A percentile compares a stretch with the other conserved stretches of the same genome.
These are phyloP conservation scores for Germaria angustata DNA, from an alignment of 2,888 invertebrate genomes.

Conservation along the genomic window DNA sequence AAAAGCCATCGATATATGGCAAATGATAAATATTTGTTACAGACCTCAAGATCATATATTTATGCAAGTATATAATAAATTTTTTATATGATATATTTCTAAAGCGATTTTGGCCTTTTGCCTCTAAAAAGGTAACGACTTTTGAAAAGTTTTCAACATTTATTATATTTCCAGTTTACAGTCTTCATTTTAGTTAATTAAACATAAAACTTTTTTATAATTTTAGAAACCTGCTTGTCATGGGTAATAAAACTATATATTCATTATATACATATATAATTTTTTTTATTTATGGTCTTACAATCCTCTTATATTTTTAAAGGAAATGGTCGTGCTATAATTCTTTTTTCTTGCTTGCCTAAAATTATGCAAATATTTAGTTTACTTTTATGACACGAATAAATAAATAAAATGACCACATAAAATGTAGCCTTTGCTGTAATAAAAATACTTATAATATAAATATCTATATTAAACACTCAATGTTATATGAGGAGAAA, in stretches of 20 bases:
- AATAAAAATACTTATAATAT: conserved; percentile 1
- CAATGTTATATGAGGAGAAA: background rate
- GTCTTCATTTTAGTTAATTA: too few relatives aligned
- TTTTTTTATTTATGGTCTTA: background rate
- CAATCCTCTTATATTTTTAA: conserved; percentile 29
- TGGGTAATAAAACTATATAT: background rate
- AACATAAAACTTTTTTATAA: too few relatives aligned
- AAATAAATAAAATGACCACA: conserved; percentile 64
- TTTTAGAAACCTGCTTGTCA: background rate
- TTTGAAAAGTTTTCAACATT: too few relatives aligned
- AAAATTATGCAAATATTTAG: conserved; percentile 61
- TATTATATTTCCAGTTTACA: too few relatives aligned
- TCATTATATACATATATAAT: too few relatives aligned
- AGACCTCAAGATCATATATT: too few relatives aligned
- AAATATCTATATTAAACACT: conserved; percentile 31
- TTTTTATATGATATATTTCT: too few relatives aligned
- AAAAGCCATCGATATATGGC: too few relatives aligned
- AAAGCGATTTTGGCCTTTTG: too few relatives aligned
- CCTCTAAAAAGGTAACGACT: too few relatives aligned
- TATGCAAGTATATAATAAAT: too few relatives aligned
- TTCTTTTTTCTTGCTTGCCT: conserved; percentile 27
- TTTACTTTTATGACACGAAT: conserved; percentile 55
- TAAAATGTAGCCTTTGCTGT: conserved; percentile 46
- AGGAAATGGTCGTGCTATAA: background rate
- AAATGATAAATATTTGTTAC: too few relatives aligned